Base-by-base conservation (phyloP, 2,888 invertebrate species). In the Synanthedon andrenaeformis region DNA sequence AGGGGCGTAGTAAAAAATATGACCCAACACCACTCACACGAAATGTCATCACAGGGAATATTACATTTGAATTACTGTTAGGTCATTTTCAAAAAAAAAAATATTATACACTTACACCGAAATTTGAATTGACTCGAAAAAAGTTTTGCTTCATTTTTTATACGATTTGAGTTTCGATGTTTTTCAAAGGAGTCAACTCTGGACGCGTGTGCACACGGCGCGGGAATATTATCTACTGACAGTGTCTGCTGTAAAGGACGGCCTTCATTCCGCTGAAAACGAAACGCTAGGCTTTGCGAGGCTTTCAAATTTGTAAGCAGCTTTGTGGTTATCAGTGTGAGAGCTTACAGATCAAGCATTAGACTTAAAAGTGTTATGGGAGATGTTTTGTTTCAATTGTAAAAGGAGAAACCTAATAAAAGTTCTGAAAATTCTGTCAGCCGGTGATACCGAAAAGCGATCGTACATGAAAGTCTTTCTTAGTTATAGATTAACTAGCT, bases 261-360 rank as follows among this genome's bases (percentile, higher is more conserved):
- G 54, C 28, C 28, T 28, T 28, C 8, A 8, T 35, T 35, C 35
- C 35, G 35, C 60, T 71, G 70, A 66, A 70, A 66, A 62, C 63
- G 63, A 66, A 63, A 57, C 56, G 56, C 53, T 59, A 56, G 62
- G 65, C 59, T 67, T 67, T 57, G 58, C 55, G 35, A 65, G 64
- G 62, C 62, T 62, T 62, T 62, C 62, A 63, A 62, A 66, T 63
- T 63, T 67, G 62, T 71, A 72, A 72, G 67, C 68, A 61, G 73
- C 74, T 80, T 76, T 76, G 69, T 59, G 67, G 71, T 75, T 74
- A 73, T 76, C 74, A 74, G 68, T 67, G 62, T 65, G 65, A 67
- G 62, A 66, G 62, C 63, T 63, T 55, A 58, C 58, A 60, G 60
- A 65, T 62, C 57, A 58, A 65, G 62, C 57, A 58, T 62, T 53